phyloP scores from a whole-genome alignment of 2,888 invertebrate species.

The Spisula solida region DNA sequence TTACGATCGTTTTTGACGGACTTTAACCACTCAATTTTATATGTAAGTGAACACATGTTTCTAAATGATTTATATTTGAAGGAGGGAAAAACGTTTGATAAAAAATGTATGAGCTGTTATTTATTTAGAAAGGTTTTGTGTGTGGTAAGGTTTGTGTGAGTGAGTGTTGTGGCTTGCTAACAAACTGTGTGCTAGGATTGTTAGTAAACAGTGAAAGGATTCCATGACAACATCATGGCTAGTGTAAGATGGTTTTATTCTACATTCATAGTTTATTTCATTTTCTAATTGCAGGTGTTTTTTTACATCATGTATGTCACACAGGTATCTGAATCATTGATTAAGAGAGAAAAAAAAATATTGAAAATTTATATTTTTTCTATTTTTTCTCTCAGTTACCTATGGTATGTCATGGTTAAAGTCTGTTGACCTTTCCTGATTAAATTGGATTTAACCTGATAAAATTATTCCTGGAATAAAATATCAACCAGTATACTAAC shows the following conservation, averaged over 20 bases:
- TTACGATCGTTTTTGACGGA: not conserved
- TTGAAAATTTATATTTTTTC: no score
- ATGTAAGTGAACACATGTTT: conserved; percentile 10
- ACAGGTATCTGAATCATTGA: no score
- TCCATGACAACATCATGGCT: not conserved
- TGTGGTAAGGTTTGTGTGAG: not conserved
- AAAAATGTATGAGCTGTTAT: not conserved
- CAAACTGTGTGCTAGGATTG: not conserved
- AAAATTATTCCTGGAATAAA: no score
- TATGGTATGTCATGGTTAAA: no score
- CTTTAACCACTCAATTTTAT: not conserved
- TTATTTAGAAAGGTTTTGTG: not conserved
- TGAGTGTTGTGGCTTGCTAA: not conserved
- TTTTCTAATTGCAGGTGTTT: not conserved
- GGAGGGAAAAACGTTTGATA: conserved; percentile 13
- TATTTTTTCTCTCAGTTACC: no score
- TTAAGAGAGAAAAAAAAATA: no score
- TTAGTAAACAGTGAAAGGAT: not conserved
- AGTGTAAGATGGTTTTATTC: not conserved
- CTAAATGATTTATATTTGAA: conserved; percentile 15
- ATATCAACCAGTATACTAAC: no score
- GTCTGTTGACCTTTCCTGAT: no score
- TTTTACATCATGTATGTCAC: no score
- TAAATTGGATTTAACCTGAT: no score
- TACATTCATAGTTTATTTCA: conserved; percentile 4